Percentiles rank a stretch among this genome's conserved stretches.
phyloP scores from a whole-genome alignment of 2,888 invertebrate species.

The Agrochola litura region DNA sequence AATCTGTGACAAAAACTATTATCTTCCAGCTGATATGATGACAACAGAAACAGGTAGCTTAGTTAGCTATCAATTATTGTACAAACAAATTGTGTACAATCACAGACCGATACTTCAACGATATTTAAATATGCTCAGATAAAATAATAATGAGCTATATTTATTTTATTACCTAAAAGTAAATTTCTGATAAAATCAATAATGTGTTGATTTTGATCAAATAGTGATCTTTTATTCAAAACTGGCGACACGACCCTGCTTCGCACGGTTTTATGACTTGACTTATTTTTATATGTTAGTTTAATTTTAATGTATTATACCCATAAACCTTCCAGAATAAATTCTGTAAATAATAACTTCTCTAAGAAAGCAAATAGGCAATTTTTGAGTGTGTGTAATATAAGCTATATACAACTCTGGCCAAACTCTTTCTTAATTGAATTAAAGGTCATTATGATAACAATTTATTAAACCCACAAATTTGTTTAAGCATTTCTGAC shows the following conservation, averaged over 20 bases:
- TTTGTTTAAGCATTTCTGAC: not conserved
- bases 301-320: not conserved
- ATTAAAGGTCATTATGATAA: not conserved
- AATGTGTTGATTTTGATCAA: not conserved
- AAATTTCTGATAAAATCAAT: constrained; percentile 2
- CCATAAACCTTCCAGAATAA: not conserved
- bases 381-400: not conserved
- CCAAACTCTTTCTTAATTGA: not conserved
- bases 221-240: no score
- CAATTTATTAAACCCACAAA: not conserved
- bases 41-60: not conserved
- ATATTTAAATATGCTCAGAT: constrained; percentile 9
- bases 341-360: not conserved
- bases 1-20: constrained; percentile 7
- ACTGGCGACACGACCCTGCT: not conserved
- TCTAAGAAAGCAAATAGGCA: not conserved
- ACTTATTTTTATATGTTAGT: not conserved
- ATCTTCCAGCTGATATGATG: constrained; percentile 5
- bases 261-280: not conserved
- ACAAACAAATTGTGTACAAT: constrained; percentile 15
- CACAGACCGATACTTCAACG: constrained; percentile 1
- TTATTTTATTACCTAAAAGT: not conserved
- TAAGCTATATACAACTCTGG: not conserved
- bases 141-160: not conserved
- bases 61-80: constrained; percentile 16